phyloP scores from a whole-genome alignment of 2,888 invertebrate species.

The Endomychus coccineus region DNA sequence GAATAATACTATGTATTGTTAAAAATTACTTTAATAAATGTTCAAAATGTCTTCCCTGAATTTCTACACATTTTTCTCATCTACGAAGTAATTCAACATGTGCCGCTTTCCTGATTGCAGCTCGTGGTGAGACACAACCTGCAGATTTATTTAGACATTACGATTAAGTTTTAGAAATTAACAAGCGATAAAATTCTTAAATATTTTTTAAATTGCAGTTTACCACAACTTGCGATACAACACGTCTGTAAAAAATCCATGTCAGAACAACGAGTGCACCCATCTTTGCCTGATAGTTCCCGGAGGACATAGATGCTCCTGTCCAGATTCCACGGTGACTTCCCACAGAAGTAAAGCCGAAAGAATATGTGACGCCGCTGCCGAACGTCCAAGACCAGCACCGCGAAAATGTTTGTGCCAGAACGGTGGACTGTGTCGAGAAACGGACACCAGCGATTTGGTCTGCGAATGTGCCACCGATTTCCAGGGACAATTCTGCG shows the following conservation, averaged over 20 bases:
- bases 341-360: constrained; percentile 49
- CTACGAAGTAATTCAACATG: no score
- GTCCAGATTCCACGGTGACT: constrained; percentile 68
- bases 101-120: no score
- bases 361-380: constrained; percentile 74
- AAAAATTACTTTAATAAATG: no score
- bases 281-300: constrained; percentile 91
- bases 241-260: constrained; percentile 59
- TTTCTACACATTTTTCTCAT: no score
- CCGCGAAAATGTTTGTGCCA: constrained; percentile 77
- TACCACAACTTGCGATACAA: constrained; percentile 82
- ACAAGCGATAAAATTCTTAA: no score
- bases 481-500: constrained; percentile 68
- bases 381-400: constrained; percentile 64
- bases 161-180: no score
- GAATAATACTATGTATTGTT: no score
- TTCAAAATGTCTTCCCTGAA: no score
- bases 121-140: no score
- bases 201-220: constrained; percentile 47
- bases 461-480: constrained; percentile 66
- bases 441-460: constrained; percentile 50
- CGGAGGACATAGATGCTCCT: constrained; percentile 79
- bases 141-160: no score
- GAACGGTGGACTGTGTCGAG: constrained; percentile 76
- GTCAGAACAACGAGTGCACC: constrained; percentile 69